A percentile compares a stretch with the other conserved stretches of the same genome.
Evolutionary conservation across 2,888 invertebrate genomes (phyloP).

Genomic region (Acrobasis suavella): DNA sequence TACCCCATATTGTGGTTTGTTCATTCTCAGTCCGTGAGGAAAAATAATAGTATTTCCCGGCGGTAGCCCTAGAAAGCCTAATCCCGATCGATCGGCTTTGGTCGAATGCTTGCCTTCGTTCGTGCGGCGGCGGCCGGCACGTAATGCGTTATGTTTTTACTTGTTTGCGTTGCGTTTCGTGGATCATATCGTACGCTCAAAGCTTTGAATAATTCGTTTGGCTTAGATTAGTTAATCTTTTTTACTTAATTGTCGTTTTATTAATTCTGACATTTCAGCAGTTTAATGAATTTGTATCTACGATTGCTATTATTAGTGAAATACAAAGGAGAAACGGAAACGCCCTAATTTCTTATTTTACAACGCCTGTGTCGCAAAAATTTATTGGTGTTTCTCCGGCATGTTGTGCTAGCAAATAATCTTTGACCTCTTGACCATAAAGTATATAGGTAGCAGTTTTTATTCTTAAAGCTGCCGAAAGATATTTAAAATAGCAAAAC

Average conservation of each 20-base stretch:
- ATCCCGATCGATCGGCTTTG: slow-evolving; percentile 23
- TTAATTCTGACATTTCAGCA: background rate
- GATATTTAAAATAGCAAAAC: no score
- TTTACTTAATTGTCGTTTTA: background rate
- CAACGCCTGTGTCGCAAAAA: no score
- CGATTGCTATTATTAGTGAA: no score
- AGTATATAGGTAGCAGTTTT: no score
- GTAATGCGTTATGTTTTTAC: slow-evolving; percentile 20
- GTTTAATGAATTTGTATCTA: no score
- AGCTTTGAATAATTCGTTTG: slow-evolving; percentile 1
- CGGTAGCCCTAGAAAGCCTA: slow-evolving; percentile 18
- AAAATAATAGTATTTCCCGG: background rate
- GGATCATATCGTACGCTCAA: slow-evolving; percentile 1
- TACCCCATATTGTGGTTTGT: no score
- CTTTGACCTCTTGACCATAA: no score
- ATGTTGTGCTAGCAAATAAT: no score
- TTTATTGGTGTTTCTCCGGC: no score
- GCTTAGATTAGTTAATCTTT: background rate
- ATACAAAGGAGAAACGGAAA: no score
- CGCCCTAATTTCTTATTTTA: no score
- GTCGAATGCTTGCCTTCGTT: slow-evolving; percentile 19
- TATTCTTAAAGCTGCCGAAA: no score
- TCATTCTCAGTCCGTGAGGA: background rate
- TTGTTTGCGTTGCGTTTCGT: slow-evolving; percentile 18
- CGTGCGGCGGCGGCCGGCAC: slow-evolving; percentile 21